Evolutionary conservation across 2,797 vertebrate species (phyloP).

Genomic region (Adrianichthys oophorus): DNA sequence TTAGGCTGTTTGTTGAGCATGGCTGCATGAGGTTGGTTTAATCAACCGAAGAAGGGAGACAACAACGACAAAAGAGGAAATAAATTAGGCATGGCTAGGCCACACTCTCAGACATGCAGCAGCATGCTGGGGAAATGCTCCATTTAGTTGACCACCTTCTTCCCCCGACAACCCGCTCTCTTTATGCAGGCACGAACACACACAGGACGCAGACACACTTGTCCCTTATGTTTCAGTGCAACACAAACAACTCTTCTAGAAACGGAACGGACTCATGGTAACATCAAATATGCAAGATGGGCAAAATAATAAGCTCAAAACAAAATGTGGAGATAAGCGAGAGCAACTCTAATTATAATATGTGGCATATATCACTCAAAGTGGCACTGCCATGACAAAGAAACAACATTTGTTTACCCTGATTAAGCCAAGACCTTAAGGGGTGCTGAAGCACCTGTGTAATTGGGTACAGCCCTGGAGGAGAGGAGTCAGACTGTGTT

Average conservation of each 20-base stretch:
- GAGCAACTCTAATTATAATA: constrained; percentile 43
- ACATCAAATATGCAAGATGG: constrained; percentile 75
- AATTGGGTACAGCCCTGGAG: constrained; percentile 67
- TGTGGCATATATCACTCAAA: constrained; percentile 64
- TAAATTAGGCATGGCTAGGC: constrained; percentile 78
- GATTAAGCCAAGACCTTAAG: constrained; percentile 69
- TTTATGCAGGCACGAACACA: constrained; percentile 27
- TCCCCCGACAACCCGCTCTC: constrained; percentile 52
- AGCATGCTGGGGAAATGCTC: constrained; percentile 75
- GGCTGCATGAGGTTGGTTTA: constrained; percentile 80
- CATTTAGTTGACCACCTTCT: constrained; percentile 72
- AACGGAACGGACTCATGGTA: constrained; percentile 52
- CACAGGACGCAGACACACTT: constrained; percentile 15
- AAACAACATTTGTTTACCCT: constrained; percentile 76
- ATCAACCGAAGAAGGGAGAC: constrained; percentile 80
- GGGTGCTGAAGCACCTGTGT: constrained; percentile 74
- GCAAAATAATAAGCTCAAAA: constrained; percentile 55
- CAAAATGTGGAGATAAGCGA: constrained; percentile 41
- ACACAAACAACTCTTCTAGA: constrained; percentile 53
- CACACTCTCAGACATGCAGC: constrained; percentile 69
- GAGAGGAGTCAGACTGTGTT: constrained; percentile 72
- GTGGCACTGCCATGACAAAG: constrained; percentile 62
- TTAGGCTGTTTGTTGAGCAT: constrained; percentile 83
- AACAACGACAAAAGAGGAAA: constrained; percentile 78
- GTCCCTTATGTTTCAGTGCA: constrained; percentile 51